phyloP scores from a whole-genome alignment of 2,113 vertebrate species.

The Columba janthina region DNA sequence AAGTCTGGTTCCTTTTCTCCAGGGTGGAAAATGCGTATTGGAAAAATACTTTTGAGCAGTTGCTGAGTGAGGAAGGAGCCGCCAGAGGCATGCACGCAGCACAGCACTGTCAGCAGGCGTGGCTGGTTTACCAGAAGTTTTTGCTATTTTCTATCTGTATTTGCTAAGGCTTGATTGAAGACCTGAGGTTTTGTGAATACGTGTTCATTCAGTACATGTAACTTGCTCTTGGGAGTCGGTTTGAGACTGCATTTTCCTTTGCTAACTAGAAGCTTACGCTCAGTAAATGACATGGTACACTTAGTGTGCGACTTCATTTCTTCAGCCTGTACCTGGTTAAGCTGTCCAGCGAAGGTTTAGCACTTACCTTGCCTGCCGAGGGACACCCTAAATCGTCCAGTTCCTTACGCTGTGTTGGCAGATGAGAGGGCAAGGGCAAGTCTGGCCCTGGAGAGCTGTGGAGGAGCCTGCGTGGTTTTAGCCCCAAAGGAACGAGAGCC shows the following conservation, averaged over 20 bases:
- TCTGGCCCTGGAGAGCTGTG: background rate
- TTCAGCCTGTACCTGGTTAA: background rate
- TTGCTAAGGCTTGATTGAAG: background rate
- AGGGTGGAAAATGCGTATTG: background rate
- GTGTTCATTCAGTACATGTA: fast-evolving
- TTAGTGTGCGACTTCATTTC: background rate
- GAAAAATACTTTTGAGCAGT: background rate
- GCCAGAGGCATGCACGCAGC: fast-evolving
- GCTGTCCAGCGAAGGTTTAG: background rate
- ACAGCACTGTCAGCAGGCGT: background rate
- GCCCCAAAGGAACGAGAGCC: background rate
- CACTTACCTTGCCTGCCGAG: background rate
- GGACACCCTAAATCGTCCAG: background rate
- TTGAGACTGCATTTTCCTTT: background rate
- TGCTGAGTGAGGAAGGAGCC: background rate
- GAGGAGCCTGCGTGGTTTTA: background rate
- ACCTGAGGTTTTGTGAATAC: background rate
- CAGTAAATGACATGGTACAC: too few relatives aligned
- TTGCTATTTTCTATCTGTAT: background rate
- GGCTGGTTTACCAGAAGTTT: background rate
- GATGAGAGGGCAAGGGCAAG: background rate
- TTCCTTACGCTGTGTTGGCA: background rate
- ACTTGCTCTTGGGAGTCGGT: fast-evolving
- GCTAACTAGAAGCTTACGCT: background rate
- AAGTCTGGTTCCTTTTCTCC: background rate